Evolutionary conservation across 2,888 invertebrate species (phyloP), one percentile per base, ranked within the genome.

Genomic region (Drosophila aldrichi): DNA sequence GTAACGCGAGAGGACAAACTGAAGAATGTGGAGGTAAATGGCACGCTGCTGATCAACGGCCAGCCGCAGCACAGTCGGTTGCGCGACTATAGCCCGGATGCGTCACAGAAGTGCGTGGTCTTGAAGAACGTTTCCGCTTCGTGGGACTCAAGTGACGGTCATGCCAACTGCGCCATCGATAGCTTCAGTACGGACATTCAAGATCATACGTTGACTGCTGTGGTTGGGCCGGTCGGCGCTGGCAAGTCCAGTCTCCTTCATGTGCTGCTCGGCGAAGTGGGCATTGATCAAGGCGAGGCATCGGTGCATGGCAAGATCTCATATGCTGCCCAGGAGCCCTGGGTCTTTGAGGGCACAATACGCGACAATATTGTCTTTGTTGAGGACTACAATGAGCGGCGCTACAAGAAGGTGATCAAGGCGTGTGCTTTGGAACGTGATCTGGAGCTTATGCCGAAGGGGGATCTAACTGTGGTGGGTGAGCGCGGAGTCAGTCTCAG

Each of bases 341-440:
- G 98, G 97, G 93, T 96, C 9, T 96, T 96, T 83, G 95, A 92
- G 93, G 95, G 96, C 32, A 96, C 97, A 71, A 96, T 99, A 0
- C 94, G 97, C 12, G 98, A 98, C 89, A 99, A 99, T 92, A 97
- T 99, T 76, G 92, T 98, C 2, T 99, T 99, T 92, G 98, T 98
- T 0, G 95, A 93, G 71, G 92, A 93, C 94, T 87, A 94, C 95
- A 72, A 96, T 95, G 95, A 96, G 55, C 90, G 93, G 8, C 91
- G 93, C 4, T 93, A 93, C 67, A 89, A 91, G 14, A 93, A 93
- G 57, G 94, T 95, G 0, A 92, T 95, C 0, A 93, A 93, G 68
- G 95, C 94, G 0, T 96, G 95, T 87, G 95, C 95, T 2, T 90
- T 96, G 63, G 93, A 94, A 77, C 93, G 93, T 75, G 96, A 97